phyloP scores from a whole-genome alignment of 37 sponge, comb jelly and placozoan species.

The Ephydatia muelleri region DNA sequence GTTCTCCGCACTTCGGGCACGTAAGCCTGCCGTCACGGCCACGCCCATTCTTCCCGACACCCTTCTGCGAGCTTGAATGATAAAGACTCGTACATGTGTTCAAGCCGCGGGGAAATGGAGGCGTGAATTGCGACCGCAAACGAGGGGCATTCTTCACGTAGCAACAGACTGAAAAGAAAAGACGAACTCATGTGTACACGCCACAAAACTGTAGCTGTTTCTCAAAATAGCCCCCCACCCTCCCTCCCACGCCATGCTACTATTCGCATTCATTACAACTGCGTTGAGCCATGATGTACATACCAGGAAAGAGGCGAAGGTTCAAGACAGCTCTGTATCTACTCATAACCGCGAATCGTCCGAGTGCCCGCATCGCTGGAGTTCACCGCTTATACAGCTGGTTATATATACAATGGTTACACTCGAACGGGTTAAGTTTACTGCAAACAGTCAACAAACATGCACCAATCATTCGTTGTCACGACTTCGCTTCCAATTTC shows the following conservation, averaged over 20 bases:
- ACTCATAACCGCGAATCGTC: not conserved
- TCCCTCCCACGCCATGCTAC: not conserved
- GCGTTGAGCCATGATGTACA: not conserved
- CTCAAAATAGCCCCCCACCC: not conserved
- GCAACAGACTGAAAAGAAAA: not conserved
- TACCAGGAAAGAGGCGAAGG: not conserved
- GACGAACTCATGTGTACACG: not conserved
- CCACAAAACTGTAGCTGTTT: not conserved
- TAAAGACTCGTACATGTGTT: not conserved
- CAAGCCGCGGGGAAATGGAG: not conserved
- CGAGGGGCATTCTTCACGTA: not conserved
- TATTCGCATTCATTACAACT: not conserved
- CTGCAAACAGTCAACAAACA: not conserved
- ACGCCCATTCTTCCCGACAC: slow-evolving; percentile 3
- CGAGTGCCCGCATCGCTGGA: not conserved
- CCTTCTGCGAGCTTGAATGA: not conserved
- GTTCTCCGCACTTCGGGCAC: slow-evolving; percentile 69
- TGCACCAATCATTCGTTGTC: not conserved
- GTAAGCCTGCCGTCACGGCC: slow-evolving; percentile 1
- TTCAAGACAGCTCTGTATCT: not conserved
- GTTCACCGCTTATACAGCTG: not conserved
- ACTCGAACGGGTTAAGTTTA: not conserved
- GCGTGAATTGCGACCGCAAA: not conserved
- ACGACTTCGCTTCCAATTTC: slow-evolving; percentile 20
- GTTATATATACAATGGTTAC: not conserved